Evolutionary conservation across 2,797 vertebrate species (phyloP).

Genomic region (Ceyx erithaca): DNA sequence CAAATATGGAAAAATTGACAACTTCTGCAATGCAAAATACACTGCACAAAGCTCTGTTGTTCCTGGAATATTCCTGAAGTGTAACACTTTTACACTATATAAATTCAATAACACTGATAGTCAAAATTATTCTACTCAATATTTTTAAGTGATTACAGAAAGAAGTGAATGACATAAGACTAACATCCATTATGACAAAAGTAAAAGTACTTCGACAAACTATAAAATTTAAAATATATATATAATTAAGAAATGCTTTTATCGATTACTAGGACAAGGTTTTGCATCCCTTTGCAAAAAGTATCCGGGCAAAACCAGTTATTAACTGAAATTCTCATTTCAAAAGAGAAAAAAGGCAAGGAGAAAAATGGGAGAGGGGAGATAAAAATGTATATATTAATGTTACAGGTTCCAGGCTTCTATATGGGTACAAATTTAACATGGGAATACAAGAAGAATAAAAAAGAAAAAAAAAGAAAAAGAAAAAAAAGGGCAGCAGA

Average conservation of each 20-base stretch:
- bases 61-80: not conserved
- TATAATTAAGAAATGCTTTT: not conserved
- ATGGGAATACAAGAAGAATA: not conserved
- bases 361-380: not conserved
- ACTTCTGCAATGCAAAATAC: not conserved
- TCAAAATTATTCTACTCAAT: not conserved
- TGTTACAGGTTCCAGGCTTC: not conserved
- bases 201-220: not conserved
- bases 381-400: not conserved
- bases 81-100: not conserved
- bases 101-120: not conserved
- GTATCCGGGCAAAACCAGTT: not conserved
- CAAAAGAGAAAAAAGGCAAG: not conserved
- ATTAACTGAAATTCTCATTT: not conserved
- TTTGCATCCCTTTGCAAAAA: not conserved
- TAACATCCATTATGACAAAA: not conserved
- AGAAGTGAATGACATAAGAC: not conserved
- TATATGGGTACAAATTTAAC: not conserved
- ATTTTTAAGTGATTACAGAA: not conserved
- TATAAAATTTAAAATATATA: not conserved
- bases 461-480: not conserved
- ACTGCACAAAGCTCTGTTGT: not conserved
- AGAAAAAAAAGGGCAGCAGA: not conserved
- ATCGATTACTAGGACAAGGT: not conserved
- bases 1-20: not conserved